Base-by-base conservation (phyloP, 2,797 vertebrate genomes). In the Gymnodraco acuticeps region DNA sequence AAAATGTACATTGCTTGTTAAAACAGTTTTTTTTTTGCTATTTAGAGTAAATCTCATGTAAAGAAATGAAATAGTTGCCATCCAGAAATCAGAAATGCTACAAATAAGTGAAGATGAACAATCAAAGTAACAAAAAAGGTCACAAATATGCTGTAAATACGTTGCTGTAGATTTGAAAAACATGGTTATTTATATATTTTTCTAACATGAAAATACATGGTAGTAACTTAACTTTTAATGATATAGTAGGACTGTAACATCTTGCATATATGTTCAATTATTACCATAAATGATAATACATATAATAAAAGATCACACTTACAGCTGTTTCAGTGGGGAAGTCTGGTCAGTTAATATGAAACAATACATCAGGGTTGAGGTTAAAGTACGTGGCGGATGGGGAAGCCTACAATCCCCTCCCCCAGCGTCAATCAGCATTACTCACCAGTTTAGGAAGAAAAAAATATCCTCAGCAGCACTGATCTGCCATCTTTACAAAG, bases 271-370 rank as follows among this genome's bases (percentile, higher is more conserved):
- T 43, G 19, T 59, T 13, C 0, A 2, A 47, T 33, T 1, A 58
- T 54, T 1, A 15, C 6, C 1, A 42, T 13, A 12, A 11, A 17
- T 58, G 0, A 58, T 51, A 0, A 56, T 43, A 74, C 43, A 31
- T 13, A 20, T 43, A 3, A 59, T 61, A 61, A 58, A 45, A 11
- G 1, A 16, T 56, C 2, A 15, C 2, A 73, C 73, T 77, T 54
- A 80, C 69, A 56, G 4, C 17, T 15, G 0, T 7, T 11, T 17
- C 8, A 4, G 42, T 13, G 0, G 1, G 17, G 46, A 42, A 50
- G 61, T 56, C 65, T 10, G 4, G 14, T 62, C 14, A 42, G 45
- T 38, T 23, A 46, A 16, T 15, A 10, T 17, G 10, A 23, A 16
- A 38, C 17, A 27, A 4, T 12, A n/a, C 43, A 52, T 12, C 16